Evolutionary conservation across 2,797 vertebrate genomes (phyloP), one percentile per base, ranked within the genome.

Genomic region (Nothura maculosa): DNA sequence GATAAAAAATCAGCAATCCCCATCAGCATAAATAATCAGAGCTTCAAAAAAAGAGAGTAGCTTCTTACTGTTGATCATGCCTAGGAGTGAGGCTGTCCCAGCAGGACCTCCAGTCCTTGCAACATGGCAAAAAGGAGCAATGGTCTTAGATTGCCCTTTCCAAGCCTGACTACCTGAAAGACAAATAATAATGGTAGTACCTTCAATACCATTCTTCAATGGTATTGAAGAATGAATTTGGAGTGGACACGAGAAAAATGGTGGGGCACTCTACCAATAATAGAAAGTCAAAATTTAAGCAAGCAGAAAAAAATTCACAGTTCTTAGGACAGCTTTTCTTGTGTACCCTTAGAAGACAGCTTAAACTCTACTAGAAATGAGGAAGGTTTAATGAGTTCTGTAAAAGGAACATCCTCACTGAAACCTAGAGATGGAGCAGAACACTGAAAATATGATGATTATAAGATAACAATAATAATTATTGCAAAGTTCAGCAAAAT

Each of bases 1-100:
- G 80, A 19, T 54, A 67, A 58, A 64, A 93, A 85, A 45, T 93
- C 75, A 94, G n/a, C 68, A 92, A 48, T 61, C 42, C n/a, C 52
- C 64, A 81, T 86, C 81, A 85, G 57, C 70, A 91, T 78, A 93
- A 94, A 80, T 68, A 94, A 3, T 17, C 21, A 7, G 21, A 89
- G 8, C 1, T 85, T 70, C 4, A 45, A 72, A 47, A 62, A 42
- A 40, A 45, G 2, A 66, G 7, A 54, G 28, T 3, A 32, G 7
- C 43, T 9, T 89, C 54, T 76, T 55, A 47, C 43, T 61, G 43
- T 30, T 89, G 45, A 22, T 27, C 76, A 64, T 0, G 1, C 32
- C 43, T 91, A 64, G 84, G 64, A 81, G 32, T 0, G 4, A 86
- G 64, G 60, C 68, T 79, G 45, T 20, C 40, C 47, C 92, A 90